A percentile compares a stretch with the other conserved stretches of the same genome.
phyloP scores from a whole-genome alignment of 2,797 vertebrate genomes.

The Tokudaia tokunoshimensis region DNA sequence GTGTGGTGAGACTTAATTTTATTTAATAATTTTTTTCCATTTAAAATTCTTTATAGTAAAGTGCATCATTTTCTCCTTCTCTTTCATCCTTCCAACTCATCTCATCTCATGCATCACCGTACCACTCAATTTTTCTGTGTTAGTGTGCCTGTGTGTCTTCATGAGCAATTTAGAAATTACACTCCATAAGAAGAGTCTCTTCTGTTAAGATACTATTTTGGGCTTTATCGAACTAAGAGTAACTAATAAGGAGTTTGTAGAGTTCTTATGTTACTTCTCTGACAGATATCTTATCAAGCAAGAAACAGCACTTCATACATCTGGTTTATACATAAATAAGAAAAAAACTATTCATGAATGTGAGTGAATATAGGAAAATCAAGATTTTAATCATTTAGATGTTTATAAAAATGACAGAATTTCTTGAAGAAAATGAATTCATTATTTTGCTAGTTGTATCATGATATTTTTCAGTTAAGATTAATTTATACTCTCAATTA shows the following conservation, averaged over 20 bases:
- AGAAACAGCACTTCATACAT: not conserved
- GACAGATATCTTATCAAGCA: conserved; percentile 57
- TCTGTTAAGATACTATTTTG: not conserved
- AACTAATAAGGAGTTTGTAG: not conserved
- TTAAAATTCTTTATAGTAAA: not conserved
- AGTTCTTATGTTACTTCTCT: conserved; percentile 44
- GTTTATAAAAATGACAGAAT: conserved; percentile 11
- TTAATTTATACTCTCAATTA: not conserved
- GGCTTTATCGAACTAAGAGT: not conserved
- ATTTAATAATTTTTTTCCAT: not conserved
- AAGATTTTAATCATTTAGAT: conserved; percentile 45
- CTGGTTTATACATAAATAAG: not conserved
- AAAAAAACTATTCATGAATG: not conserved
- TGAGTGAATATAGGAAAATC: conserved; percentile 58
- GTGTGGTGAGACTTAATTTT: no score
- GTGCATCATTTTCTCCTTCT: not conserved
- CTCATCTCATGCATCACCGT: not conserved
- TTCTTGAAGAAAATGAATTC: not conserved
- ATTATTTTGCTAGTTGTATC: not conserved
- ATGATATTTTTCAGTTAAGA: not conserved
- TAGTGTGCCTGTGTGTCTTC: not conserved
- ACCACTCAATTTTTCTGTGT: not conserved
- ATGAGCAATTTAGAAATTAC: not conserved
- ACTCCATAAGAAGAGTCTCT: not conserved
- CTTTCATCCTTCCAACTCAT: not conserved